Conservation (phyloP, 2,113 vertebrate species). For the Corythornis vintsioides region DNA sequence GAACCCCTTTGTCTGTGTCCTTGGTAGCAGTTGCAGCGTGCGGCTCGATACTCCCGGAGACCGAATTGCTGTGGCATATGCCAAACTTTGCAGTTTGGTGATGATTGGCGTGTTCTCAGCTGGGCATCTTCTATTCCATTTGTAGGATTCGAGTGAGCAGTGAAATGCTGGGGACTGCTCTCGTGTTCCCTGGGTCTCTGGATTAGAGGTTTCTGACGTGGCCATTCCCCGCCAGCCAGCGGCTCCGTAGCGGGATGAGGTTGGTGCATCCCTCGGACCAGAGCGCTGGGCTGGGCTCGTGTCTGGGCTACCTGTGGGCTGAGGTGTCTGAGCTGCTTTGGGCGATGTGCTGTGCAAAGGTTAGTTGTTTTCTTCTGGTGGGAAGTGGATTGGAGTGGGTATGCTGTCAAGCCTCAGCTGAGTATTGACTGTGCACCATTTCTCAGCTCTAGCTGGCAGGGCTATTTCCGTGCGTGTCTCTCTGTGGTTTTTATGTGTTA, state of each 20-base stretch:
- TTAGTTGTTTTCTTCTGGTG: background rate
- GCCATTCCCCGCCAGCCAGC: rapidly evolving
- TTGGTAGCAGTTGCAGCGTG: background rate
- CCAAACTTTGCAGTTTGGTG: background rate
- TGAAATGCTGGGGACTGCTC: background rate
- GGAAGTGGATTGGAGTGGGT: background rate
- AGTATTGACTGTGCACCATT: background rate
- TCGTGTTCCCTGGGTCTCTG: background rate
- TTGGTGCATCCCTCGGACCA: rapidly evolving
- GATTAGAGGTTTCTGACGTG: background rate
- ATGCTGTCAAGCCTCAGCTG: background rate
- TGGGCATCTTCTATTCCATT: background rate
- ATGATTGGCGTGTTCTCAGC: background rate
- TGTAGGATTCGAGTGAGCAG: background rate
- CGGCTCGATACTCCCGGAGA: background rate
- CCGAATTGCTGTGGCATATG: background rate
- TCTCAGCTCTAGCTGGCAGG: background rate
- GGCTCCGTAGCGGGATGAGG: background rate
- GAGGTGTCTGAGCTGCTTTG: background rate
- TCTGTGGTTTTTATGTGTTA: background rate
- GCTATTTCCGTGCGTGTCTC: background rate
- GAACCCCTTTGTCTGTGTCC: background rate
- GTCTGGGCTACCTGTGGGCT: background rate
- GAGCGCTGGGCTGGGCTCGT: background rate
- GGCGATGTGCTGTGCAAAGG: rapidly evolving